Conservation (phyloP, 64 coral and sea anemone genomes). For the Pachyseris speciosa region DNA sequence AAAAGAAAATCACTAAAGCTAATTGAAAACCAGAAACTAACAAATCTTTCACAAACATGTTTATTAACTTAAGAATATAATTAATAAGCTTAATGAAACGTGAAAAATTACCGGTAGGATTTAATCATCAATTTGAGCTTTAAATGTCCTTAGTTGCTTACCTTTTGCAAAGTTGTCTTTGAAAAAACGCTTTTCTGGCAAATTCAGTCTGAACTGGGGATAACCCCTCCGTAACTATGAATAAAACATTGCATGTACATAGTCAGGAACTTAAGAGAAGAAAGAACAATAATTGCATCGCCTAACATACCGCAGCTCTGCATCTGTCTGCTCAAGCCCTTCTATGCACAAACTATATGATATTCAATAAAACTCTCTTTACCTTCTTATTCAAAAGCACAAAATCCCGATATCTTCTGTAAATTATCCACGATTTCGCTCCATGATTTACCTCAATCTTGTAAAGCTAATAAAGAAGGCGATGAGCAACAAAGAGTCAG, state of each 20-base stretch:
- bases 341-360: too few relatives aligned
- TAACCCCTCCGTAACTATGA: conserved; percentile 73
- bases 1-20: too few relatives aligned
- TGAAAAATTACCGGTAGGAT: too few relatives aligned
- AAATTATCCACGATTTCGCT: conserved; percentile 83
- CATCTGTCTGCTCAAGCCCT: too few relatives aligned
- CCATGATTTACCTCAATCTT: conserved; percentile 94
- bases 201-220: conserved; percentile 83
- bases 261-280: neutral
- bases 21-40: too few relatives aligned
- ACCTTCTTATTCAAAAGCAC: conserved; percentile 99
- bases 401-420: conserved; percentile 93
- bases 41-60: too few relatives aligned
- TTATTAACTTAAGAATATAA: too few relatives aligned
- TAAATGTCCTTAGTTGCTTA: neutral
- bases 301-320: too few relatives aligned
- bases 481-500: neutral
- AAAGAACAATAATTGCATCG: too few relatives aligned
- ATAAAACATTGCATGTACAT: neutral
- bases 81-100: too few relatives aligned
- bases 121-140: too few relatives aligned
- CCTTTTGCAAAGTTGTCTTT: conserved; percentile 98
- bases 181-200: conserved; percentile 89
- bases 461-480: conserved; percentile 66
- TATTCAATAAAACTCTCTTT: too few relatives aligned